Percentiles rank a stretch among this genome's conserved stretches.
Conservation (phyloP, 92 coral and sea anemone genomes). For the Micromussa lordhowensis region DNA sequence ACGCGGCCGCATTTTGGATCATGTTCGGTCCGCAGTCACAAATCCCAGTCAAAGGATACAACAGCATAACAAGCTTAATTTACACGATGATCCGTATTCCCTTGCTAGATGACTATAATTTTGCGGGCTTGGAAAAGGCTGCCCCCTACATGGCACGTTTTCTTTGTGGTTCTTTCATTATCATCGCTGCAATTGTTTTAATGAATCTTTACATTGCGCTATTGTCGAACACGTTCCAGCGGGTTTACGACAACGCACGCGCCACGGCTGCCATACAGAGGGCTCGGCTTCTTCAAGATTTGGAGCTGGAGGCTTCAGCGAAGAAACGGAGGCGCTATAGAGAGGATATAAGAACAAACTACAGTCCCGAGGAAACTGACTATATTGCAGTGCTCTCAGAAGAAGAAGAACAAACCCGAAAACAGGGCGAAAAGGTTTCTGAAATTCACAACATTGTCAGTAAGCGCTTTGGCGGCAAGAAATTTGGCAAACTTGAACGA, state of each 20-base stretch:
- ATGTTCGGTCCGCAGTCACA: slow-evolving; percentile 77
- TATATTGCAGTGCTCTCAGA: slow-evolving; percentile 38
- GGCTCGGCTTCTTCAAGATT: slow-evolving; percentile 78
- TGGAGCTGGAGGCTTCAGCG: slow-evolving; percentile 67
- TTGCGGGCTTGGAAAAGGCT: slow-evolving; percentile 48
- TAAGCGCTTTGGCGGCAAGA: slow-evolving; percentile 64
- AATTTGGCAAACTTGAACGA: slow-evolving; percentile 63
- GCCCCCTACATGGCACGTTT: slow-evolving; percentile 80
- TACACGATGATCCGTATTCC: slow-evolving; percentile 75
- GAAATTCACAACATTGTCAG: slow-evolving; percentile 48
- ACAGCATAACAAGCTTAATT: slow-evolving; percentile 48
- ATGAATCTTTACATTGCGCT: slow-evolving; percentile 83
- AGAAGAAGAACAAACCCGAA: slow-evolving; percentile 58
- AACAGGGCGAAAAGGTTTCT: slow-evolving; percentile 57
- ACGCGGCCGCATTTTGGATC: slow-evolving; percentile 86
- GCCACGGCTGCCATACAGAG: slow-evolving; percentile 85
- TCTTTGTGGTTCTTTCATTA: slow-evolving; percentile 77
- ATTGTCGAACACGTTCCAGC: slow-evolving; percentile 82
- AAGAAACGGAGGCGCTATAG: slow-evolving; percentile 59
- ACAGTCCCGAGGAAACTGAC: slow-evolving; percentile 76
- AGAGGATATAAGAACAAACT: slow-evolving; percentile 58
- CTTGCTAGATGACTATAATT: slow-evolving; percentile 70
- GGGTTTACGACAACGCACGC: slow-evolving; percentile 86
- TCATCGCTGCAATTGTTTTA: slow-evolving; percentile 74
- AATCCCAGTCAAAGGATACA: slow-evolving; percentile 72